Percentiles rank a stretch among this genome's conserved stretches.
phyloP scores from a whole-genome alignment of 2,113 vertebrate species.

The Candoia aspera region DNA sequence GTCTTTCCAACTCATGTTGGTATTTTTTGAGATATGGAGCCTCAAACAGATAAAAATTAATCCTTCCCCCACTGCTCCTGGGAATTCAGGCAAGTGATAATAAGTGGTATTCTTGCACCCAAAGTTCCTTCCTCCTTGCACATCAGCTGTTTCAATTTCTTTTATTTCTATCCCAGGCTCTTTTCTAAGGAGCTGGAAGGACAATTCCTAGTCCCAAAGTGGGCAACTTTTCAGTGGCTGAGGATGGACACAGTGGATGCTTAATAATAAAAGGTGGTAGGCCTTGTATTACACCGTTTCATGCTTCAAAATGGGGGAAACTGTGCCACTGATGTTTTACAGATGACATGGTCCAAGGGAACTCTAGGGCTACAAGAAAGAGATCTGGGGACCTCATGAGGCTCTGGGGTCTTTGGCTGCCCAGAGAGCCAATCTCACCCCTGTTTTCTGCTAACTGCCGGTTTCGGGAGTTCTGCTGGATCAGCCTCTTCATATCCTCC shows the following conservation, averaged over 20 bases:
- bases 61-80: neutral
- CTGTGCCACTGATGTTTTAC: too few relatives aligned
- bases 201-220: rapidly evolving
- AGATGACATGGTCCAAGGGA: neutral
- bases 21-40: neutral
- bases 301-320: neutral
- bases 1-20: neutral
- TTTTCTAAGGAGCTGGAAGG: too few relatives aligned
- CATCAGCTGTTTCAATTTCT: neutral
- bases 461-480: slow-evolving; percentile 71
- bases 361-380: neutral
- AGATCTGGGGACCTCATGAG: neutral
- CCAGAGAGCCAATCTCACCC: slow-evolving; percentile 36
- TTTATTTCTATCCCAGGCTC: neutral
- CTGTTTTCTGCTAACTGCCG: slow-evolving; percentile 64
- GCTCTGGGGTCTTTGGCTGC: neutral
- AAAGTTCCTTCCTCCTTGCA: neutral
- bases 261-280: neutral
- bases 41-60: neutral
- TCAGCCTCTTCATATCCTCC: slow-evolving; percentile 78
- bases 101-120: neutral
- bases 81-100: neutral
- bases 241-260: neutral
- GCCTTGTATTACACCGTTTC: neutral
- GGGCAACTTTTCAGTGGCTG: neutral